Base-by-base conservation (phyloP, 2,888 invertebrate species). In the Cheilosia vulpina region DNA sequence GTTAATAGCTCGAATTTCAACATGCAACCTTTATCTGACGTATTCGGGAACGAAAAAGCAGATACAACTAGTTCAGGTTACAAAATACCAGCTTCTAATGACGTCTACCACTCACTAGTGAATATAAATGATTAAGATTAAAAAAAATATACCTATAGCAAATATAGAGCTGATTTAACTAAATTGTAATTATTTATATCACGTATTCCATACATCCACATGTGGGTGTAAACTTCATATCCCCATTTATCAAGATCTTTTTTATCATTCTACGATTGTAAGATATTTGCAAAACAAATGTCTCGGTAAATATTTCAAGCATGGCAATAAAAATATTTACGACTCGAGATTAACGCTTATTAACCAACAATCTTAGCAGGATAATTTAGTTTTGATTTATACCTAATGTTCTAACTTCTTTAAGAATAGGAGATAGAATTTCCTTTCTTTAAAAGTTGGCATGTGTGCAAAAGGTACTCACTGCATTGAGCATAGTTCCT, bases 321-420 rank as follows among this genome's bases (percentile, higher is more conserved):
- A n/a, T 17, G 58, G 24, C 24, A 71, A 71, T 58, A 71, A 72
- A 52, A 50, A 43, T 11, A 69, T 47, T 71, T 71, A 71, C 13
- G 58, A 58, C 21, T n/a, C 4, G 0, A 9, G 65, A 31, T 65
- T 45, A 57, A 19, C 15, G 19, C 9, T 9, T 24, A 58, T 71
- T 50, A 60, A 58, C 38, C 31, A 58, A 47, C n/a, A 24, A 17
- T 43, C 2, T 17, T 24, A 7, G 9, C 17, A 47, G 6, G 19
- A 19, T 9, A 45, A 47, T 17, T 19, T 5, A 17, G 1, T 19
- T 47, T 9, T 47, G 47, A 47, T 47, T 47, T 47, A 17, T 17
- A 7, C 6, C 0, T 1, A 19, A 7, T 21, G 13, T n/a, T 5
- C 15, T 11, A 41, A 4, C 15, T 41, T 7, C 19, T 4, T 38